Base-by-base conservation (phyloP, 2,797 vertebrate species). In the Ispidina picta region DNA sequence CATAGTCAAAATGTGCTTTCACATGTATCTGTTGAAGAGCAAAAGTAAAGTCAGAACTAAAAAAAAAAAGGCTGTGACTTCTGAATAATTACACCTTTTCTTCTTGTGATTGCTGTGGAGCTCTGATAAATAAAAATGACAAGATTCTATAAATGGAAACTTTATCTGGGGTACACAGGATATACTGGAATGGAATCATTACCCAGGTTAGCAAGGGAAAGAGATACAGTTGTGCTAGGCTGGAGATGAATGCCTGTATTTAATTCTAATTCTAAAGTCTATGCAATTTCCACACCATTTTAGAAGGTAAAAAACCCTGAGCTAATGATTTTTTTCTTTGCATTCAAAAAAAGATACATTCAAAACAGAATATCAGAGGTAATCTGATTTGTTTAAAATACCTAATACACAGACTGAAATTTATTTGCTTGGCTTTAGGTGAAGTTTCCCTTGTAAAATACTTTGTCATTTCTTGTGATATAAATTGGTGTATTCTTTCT, bases 1-100 rank as follows among this genome's bases (percentile, higher is more conserved):
- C 98, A 26, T 99, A 99, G 97, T 99, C 98, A 96, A 99, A 99
- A 97, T 99, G 98, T 2, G 99, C 98, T 91, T 99, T 98, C 80
- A 99, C 99, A 0, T 99, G 99, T 88, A 99, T 98, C 99, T 99
- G 97, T 78, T 96, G 96, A 68, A 97, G 35, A 91, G 46, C 26
- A 66, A 88, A 68, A 0, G 28, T 43, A 92, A 79, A 91, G 89
- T 79, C 19, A 89, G 76, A 41, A 63, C 25, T 60, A 33, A 41
- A 25, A 72, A 6, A 65, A 43, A 46, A 26, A 75, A 8, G 12
- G 3, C 41, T 8, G 12, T 21, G 69, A 84, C 41, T 85, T 73
- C 49, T 72, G 74, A 91, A 52, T 23, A 86, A 58, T 54, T 29
- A 74, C 44, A 52, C 10, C 6, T 8, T 22, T 29, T 78, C 23